Conservation (phyloP, 2,888 invertebrate genomes). For the Ditylenchus weischeri region DNA sequence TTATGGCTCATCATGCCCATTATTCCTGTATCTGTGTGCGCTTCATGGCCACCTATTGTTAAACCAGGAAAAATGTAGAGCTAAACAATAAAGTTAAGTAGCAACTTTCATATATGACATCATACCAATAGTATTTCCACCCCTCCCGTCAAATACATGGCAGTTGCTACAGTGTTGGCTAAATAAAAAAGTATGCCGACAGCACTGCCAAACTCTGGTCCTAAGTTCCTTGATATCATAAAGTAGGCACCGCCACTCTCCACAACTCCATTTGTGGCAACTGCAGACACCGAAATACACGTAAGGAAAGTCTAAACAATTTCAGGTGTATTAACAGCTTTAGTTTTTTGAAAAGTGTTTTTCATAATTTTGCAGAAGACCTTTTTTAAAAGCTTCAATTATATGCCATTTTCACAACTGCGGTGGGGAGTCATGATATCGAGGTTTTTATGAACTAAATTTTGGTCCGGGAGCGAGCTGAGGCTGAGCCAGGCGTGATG, state of each 20-base stretch:
- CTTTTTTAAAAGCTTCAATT: too few species aligned
- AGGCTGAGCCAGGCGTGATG: too few species aligned
- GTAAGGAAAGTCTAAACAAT: constrained; percentile 62
- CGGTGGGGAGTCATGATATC: too few species aligned
- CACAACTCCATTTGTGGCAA: constrained; percentile 97
- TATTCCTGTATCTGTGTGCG: constrained; percentile 50
- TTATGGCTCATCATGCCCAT: constrained; percentile 81
- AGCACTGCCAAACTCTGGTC: constrained; percentile 98
- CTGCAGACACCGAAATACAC: constrained; percentile 95
- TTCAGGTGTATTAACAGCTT: constrained; percentile 1
- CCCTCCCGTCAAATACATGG: constrained; percentile 94
- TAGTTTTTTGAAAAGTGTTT: not conserved
- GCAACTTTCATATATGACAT: constrained; percentile 36
- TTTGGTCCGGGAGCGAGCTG: too few species aligned
- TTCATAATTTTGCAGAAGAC: too few species aligned
- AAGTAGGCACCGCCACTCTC: constrained; percentile 93
- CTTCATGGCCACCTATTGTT: constrained; percentile 57
- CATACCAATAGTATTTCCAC: constrained; percentile 57
- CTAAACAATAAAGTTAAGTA: constrained; percentile 32
- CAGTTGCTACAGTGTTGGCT: constrained; percentile 93
- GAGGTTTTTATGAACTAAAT: too few species aligned
- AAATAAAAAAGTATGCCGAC: constrained; percentile 98
- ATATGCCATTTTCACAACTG: too few species aligned
- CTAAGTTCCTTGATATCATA: constrained; percentile 86
- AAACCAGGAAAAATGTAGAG: constrained; percentile 54